These are phyloP conservation scores for Avahi laniger DNA, from an alignment of 2,797 vertebrate genomes.

Conservation along the genomic window DNA sequence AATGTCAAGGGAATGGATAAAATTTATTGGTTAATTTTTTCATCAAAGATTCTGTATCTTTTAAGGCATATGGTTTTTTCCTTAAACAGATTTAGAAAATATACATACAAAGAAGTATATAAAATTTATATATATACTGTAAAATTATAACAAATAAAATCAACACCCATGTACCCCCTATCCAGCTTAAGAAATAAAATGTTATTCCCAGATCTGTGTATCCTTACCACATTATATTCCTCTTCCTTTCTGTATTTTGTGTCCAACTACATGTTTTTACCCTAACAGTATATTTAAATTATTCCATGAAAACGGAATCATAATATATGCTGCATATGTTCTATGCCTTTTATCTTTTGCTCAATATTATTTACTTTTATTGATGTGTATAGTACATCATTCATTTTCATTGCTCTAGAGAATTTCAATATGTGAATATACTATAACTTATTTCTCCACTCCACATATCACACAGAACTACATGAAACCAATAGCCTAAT, in stretches of 20 bases:
- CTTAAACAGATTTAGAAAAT: slow-evolving; percentile 4
- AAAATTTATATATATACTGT: neutral
- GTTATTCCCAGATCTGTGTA: neutral
- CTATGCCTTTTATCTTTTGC: neutral
- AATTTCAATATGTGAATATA: neutral
- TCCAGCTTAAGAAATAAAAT: neutral
- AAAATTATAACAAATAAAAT: slow-evolving; percentile 4
- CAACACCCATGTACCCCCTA: neutral
- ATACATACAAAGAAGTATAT: neutral
- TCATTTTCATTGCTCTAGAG: neutral
- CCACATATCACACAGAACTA: neutral
- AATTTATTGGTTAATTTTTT: neutral
- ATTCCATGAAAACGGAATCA: neutral
- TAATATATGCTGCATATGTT: neutral
- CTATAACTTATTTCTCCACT: neutral
- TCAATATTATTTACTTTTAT: neutral
- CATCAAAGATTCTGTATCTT: neutral
- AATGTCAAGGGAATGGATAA: neutral
- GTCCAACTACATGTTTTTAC: neutral
- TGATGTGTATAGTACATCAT: neutral
- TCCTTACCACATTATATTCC: neutral
- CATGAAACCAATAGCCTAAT: neutral
- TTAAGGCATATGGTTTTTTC: neutral
- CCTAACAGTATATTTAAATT: neutral
- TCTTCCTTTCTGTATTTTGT: neutral